These are phyloP conservation scores for Athalia rosae DNA, from an alignment of 2,888 invertebrate species.

Conservation along the genomic window DNA sequence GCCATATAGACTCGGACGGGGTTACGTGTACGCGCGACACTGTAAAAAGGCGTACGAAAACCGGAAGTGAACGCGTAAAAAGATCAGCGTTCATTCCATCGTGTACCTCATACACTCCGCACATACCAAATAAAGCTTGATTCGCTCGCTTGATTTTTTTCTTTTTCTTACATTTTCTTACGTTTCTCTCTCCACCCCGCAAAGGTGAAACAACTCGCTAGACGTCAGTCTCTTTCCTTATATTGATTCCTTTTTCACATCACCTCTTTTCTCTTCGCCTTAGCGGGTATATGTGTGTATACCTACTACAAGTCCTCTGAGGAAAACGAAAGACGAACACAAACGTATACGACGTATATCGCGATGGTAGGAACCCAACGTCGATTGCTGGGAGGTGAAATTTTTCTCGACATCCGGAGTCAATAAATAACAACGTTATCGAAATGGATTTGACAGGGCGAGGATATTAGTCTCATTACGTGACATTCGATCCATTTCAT, in stretches of 20 bases:
- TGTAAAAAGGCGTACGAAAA: background rate
- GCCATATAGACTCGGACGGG: too few relatives aligned
- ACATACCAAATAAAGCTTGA: too few relatives aligned
- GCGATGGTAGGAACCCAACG: background rate
- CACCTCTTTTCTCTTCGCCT: background rate
- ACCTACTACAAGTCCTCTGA: background rate
- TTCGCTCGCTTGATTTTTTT: too few relatives aligned
- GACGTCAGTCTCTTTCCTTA: constrained; percentile 15
- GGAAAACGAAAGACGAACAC: constrained; percentile 13
- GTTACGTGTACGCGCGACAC: background rate
- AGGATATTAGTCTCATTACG: constrained; percentile 7
- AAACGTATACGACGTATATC: background rate
- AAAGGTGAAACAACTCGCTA: background rate
- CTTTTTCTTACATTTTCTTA: too few relatives aligned
- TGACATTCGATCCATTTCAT: background rate
- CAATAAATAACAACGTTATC: constrained; percentile 10
- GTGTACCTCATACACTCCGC: too few relatives aligned
- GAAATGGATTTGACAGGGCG: constrained; percentile 23
- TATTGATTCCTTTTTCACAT: constrained; percentile 19
- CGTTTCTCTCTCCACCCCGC: too few relatives aligned
- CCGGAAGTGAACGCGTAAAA: background rate
- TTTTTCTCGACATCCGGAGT: constrained; percentile 17
- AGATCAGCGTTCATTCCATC: background rate
- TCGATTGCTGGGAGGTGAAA: background rate
- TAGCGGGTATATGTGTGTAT: background rate